These are phyloP conservation scores for Coryphaenoides rupestris DNA, from an alignment of 2,113 vertebrate species.

Conservation along the genomic window DNA sequence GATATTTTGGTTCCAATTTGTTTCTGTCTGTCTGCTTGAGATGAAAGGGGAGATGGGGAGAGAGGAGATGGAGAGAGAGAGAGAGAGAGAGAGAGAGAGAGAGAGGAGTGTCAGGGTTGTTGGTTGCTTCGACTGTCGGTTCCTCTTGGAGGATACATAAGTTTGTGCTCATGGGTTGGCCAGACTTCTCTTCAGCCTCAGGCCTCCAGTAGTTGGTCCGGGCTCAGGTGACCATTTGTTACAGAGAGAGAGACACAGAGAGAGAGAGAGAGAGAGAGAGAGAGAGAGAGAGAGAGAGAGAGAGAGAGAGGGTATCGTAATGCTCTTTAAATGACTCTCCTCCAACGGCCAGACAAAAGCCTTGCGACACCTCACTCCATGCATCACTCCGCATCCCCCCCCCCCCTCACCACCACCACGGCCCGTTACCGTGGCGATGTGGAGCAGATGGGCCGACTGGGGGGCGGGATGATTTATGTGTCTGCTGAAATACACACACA, in stretches of 20 bases:
- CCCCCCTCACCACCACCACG: not conserved
- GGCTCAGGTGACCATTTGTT: not conserved
- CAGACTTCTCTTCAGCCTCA: no score
- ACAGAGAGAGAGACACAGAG: not conserved
- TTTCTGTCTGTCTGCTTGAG: not conserved
- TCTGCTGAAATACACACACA: slow-evolving; percentile 17
- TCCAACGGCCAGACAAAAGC: slow-evolving; percentile 10
- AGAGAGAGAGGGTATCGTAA: not conserved
- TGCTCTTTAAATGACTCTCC: not conserved
- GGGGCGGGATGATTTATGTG: slow-evolving; percentile 11
- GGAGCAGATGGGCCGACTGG: not conserved
- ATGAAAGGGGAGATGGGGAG: no score
- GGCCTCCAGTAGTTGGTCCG: no score
- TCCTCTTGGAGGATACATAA: no score
- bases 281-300: not conserved
- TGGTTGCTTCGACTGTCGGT: no score
- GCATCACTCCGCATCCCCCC: not conserved
- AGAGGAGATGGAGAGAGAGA: no score
- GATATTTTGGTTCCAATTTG: no score
- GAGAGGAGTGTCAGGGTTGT: no score
- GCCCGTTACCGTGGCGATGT: slow-evolving; percentile 8
- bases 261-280: not conserved
- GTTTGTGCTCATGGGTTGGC: no score
- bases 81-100: no score
- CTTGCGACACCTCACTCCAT: not conserved